phyloP scores from a whole-genome alignment of 2,113 vertebrate genomes.

The Psettodes erumei region DNA sequence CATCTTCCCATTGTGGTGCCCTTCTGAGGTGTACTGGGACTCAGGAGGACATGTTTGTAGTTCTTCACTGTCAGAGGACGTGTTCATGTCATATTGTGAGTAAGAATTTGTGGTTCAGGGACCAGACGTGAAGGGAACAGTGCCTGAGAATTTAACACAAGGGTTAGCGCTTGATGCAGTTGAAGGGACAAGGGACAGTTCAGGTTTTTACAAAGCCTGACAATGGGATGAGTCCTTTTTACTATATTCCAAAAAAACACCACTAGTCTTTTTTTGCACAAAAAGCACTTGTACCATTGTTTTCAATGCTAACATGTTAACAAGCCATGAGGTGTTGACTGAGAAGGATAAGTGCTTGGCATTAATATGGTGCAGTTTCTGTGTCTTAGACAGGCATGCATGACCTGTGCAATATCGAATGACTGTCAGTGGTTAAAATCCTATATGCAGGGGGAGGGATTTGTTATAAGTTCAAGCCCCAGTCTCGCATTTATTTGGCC shows the following conservation, averaged over 20 bases:
- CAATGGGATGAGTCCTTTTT: conserved; percentile 22
- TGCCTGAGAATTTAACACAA: conserved; percentile 48
- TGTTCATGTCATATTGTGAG: conserved; percentile 24
- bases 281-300: conserved; percentile 43
- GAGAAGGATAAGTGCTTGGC: conserved; percentile 23
- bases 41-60: conserved; percentile 26
- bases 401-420: conserved; percentile 70
- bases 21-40: conserved; percentile 9
- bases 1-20: conserved; percentile 6
- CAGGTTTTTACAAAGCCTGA: conserved; percentile 15
- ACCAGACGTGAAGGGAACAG: conserved; percentile 55
- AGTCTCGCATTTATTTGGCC: conserved; percentile 52
- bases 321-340: conserved; percentile 47
- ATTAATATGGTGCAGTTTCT: conserved; percentile 61
- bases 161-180: conserved; percentile 19
- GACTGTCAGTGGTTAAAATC: conserved; percentile 48
- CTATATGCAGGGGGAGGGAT: conserved; percentile 49
- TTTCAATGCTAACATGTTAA: conserved; percentile 48
- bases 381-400: conserved; percentile 68
- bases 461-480: conserved; percentile 43
- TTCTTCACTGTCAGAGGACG: conserved; percentile 21
- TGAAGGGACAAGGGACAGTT: conserved; percentile 25
- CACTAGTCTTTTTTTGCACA: conserved; percentile 45
- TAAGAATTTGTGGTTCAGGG: conserved; percentile 41
- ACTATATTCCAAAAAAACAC: conserved; percentile 37